Conservation (phyloP, 2,797 vertebrate species). For the Arrhamphus sclerolepis region DNA sequence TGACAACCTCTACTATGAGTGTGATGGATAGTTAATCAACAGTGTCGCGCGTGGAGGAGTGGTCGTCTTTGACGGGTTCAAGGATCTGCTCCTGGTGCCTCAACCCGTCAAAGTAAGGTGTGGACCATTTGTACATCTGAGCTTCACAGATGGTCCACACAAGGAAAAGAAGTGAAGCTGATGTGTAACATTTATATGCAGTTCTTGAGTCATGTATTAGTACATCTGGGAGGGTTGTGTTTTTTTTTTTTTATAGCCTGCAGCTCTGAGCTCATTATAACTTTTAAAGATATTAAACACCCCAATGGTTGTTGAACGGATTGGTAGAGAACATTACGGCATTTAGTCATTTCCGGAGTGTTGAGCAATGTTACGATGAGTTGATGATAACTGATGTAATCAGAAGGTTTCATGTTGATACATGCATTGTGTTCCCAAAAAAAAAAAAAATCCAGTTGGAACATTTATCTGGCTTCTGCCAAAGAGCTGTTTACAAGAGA, state of each 20-base stretch:
- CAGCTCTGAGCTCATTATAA: background rate
- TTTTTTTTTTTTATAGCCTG: slow-evolving; percentile 25
- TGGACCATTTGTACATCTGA: background rate
- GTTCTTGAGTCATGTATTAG: slow-evolving; percentile 3
- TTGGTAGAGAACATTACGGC: slow-evolving; percentile 13
- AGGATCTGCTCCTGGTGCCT: too few species aligned
- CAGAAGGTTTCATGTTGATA: slow-evolving; percentile 52
- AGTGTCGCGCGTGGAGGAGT: too few species aligned
- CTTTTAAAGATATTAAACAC: too few species aligned
- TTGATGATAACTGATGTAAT: slow-evolving; percentile 33
- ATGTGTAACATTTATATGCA: slow-evolving; percentile 7
- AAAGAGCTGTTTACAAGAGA: background rate
- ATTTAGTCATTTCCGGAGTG: slow-evolving; percentile 46
- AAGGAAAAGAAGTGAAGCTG: slow-evolving; percentile 3
- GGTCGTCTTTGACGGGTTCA: too few species aligned
- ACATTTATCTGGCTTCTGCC: too few species aligned
- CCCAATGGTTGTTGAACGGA: slow-evolving; percentile 7
- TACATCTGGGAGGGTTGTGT: slow-evolving; percentile 7
- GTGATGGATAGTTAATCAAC: slow-evolving; percentile 15
- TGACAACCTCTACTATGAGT: background rate
- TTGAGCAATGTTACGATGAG: slow-evolving; percentile 61
- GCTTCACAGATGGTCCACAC: slow-evolving; percentile 8
- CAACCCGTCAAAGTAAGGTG: too few species aligned
- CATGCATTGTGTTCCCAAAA: slow-evolving; percentile 14
- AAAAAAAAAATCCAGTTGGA: too few species aligned